Base-by-base conservation (phyloP, 2,888 invertebrate species). In the Apoda limacodes region DNA sequence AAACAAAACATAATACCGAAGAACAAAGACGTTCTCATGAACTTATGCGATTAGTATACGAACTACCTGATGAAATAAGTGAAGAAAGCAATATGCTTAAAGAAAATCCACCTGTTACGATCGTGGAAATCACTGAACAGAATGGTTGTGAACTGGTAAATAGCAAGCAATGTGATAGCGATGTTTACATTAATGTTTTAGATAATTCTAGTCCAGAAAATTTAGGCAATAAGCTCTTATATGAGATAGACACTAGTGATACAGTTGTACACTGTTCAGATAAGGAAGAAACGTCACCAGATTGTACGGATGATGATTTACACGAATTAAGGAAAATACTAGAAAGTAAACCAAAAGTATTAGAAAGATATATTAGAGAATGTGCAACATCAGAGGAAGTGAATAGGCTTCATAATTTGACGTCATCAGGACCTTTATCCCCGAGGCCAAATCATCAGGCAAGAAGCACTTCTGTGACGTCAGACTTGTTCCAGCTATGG, bases 401-500 rank as follows among this genome's bases (percentile, higher is more conserved):
- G 41, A 75, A 82, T 42, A 80, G 85, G 50, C 60, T 89, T 54
- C 85, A 85, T 48, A 76, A 62, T 49, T 60, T 84, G 43, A 83
- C 84, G 31, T 82, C 84, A 21, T 75, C 75, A 22, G 84, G 84
- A 10, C 67, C 75, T 2, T 37, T 78, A 32, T 80, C 78, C 5
- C 78, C 74, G 22, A 60, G 70, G 50, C 82, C 82, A 10, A 64
- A 62, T 28, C 71, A 76, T 36, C 83, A 80, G 46, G 82, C 84
- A 5, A 81, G 85, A 43, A 84, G 90, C 38, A 88, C 89, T 25
- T 91, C 90, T 25, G 88, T 92, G 43, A 90, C 90, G 24, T 90
- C 92, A 42, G 93, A 93, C 60, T 82, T 93, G 40, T 93, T 93
- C 69, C 92, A 92, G 55, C 83, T 89, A 42, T 93, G 93, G 93